Conservation (phyloP, 2,888 invertebrate species). For the Anticlea derivata region DNA sequence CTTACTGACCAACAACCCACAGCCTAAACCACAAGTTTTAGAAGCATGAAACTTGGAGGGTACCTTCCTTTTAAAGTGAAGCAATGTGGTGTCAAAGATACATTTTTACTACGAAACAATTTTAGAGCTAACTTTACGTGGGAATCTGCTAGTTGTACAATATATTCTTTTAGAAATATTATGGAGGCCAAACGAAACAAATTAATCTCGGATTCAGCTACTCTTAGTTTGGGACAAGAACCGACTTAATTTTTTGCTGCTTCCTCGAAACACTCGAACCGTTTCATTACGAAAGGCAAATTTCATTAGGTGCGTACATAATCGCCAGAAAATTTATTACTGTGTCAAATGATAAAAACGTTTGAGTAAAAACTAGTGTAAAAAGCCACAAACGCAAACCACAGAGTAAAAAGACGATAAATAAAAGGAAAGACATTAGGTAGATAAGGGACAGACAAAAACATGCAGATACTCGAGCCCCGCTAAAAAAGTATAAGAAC, state of each 20-base stretch:
- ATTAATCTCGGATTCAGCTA: not conserved
- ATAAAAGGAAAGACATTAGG: conserved; percentile 41
- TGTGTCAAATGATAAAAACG: conserved; percentile 37
- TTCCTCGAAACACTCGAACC: conserved; percentile 24
- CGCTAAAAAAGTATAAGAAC: conserved; percentile 51
- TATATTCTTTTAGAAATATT: no score
- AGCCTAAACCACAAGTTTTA: no score
- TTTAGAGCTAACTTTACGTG: no score
- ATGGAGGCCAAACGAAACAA: conserved; percentile 2
- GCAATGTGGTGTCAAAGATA: no score
- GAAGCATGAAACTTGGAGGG: no score
- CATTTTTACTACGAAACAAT: no score
- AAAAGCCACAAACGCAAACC: conserved; percentile 44
- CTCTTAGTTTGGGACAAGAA: conserved; percentile 4
- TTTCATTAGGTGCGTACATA: conserved; percentile 44
- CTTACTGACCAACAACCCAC: no score
- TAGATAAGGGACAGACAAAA: conserved; percentile 51
- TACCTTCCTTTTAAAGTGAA: no score
- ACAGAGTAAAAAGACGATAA: conserved; percentile 47
- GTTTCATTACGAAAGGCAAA: conserved; percentile 34
- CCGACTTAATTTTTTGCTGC: conserved; percentile 25
- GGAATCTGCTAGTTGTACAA: no score
- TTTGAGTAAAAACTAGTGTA: conserved; percentile 37
- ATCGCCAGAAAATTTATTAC: conserved; percentile 45
- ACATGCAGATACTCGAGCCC: conserved; percentile 46